phyloP scores from a whole-genome alignment of 2,113 vertebrate species.

The Hepsetus odoe region DNA sequence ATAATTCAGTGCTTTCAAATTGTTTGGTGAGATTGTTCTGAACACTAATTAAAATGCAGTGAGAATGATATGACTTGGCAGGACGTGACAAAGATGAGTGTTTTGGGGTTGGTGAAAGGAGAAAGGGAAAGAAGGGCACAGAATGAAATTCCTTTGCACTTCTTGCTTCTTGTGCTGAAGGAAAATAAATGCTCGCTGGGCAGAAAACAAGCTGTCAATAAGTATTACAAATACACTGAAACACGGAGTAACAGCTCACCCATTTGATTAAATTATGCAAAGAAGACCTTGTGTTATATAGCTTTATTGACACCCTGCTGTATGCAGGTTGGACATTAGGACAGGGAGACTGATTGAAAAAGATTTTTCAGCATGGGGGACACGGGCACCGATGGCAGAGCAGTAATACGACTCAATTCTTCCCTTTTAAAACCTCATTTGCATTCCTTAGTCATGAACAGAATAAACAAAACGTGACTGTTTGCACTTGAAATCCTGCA shows the following conservation, averaged over 20 bases:
- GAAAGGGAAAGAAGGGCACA: not conserved
- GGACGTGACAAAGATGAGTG: slow-evolving; percentile 40
- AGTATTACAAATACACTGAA: no score
- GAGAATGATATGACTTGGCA: slow-evolving; percentile 51
- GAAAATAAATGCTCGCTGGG: not conserved
- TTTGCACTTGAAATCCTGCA: not conserved
- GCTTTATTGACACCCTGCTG: slow-evolving; percentile 26
- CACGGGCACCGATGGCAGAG: not conserved
- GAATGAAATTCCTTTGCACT: not conserved
- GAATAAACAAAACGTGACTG: not conserved
- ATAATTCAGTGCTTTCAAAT: slow-evolving; percentile 53
- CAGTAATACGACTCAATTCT: slow-evolving; percentile 12
- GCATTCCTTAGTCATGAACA: not conserved
- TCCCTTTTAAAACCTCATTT: not conserved
- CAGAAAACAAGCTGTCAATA: not conserved
- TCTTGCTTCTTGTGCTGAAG: not conserved
- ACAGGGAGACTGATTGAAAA: slow-evolving; percentile 13
- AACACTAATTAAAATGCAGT: slow-evolving; percentile 58
- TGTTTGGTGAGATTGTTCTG: slow-evolving; percentile 52
- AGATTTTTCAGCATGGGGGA: not conserved
- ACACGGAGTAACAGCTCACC: no score
- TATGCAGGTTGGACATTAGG: not conserved
- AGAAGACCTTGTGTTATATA: slow-evolving; percentile 16
- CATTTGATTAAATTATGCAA: slow-evolving; percentile 2
- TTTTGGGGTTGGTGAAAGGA: slow-evolving; percentile 21